Conservation (phyloP, 2,797 vertebrate species). For the Anguilla marmorata region DNA sequence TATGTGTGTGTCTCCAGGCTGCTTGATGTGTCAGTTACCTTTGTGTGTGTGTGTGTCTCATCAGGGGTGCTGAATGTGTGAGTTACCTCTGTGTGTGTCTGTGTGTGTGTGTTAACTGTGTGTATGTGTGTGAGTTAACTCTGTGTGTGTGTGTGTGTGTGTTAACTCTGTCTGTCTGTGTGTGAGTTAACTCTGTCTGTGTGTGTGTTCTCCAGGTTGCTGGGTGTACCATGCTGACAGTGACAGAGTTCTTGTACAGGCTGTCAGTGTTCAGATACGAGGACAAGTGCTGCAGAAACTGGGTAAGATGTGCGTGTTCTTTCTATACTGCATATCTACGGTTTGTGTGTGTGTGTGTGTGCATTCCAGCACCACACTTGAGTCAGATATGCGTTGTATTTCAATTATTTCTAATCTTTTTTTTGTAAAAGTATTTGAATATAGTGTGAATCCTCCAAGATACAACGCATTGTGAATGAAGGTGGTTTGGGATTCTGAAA, state of each 20-base stretch:
- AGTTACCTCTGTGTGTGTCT: not conserved
- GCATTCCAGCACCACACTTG: too few relatives aligned
- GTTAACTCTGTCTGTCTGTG: too few relatives aligned
- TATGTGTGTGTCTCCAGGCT: not conserved
- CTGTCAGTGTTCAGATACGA: conserved; percentile 90
- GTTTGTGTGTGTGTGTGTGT: conserved; percentile 2
- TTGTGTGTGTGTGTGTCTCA: conserved; percentile 15
- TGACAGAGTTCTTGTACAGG: conserved; percentile 82
- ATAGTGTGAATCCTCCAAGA: too few relatives aligned
- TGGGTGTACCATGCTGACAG: conserved; percentile 83
- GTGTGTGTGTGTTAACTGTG: not conserved
- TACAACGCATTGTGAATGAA: too few relatives aligned
- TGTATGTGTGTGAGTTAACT: not conserved
- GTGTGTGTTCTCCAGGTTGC: conserved; percentile 67
- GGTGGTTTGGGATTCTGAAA: too few relatives aligned
- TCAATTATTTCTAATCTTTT: too few relatives aligned
- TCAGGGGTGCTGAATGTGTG: not conserved
- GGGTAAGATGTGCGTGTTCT: conserved; percentile 64
- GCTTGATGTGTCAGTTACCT: not conserved
- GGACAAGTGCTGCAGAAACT: conserved; percentile 92
- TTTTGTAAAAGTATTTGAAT: too few relatives aligned
- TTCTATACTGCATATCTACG: not conserved
- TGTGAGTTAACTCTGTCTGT: conserved; percentile 1
- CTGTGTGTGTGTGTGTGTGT: not conserved
- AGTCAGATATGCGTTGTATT: too few relatives aligned